Percentiles rank a stretch among this genome's conserved stretches.
Conservation (phyloP, 2,113 vertebrate species). For the Bucco capensis region DNA sequence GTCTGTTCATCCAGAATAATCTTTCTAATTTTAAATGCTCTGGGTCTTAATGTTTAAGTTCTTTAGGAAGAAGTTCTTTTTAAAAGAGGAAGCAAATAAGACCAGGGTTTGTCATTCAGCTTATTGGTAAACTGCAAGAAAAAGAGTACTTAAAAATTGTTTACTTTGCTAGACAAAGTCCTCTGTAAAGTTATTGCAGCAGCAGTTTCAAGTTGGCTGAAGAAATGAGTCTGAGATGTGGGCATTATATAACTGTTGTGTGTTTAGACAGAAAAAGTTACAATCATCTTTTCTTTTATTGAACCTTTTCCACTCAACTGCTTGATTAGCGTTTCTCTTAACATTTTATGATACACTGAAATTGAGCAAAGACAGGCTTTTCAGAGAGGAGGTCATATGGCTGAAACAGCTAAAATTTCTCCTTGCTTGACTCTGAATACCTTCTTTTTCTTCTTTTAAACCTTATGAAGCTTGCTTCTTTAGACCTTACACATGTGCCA, state of each 20-base stretch:
- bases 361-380: neutral
- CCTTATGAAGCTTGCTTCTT: neutral
- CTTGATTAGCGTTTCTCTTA: neutral
- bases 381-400: neutral
- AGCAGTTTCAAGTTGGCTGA: neutral
- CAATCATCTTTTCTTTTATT: neutral
- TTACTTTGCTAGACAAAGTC: neutral
- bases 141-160: neutral
- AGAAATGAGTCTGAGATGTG: neutral
- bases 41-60: neutral
- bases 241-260: neutral
- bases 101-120: neutral
- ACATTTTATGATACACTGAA: neutral
- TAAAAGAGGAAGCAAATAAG: neutral
- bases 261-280: neutral
- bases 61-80: neutral
- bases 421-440: neutral
- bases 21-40: neutral
- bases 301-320: neutral
- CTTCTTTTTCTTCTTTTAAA: neutral
- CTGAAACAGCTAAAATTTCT: neutral
- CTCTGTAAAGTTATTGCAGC: neutral
- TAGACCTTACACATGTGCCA: neutral
- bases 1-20: neutral
- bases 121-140: neutral